Conservation (phyloP, 2,888 invertebrate genomes). For the Clostera curtula region DNA sequence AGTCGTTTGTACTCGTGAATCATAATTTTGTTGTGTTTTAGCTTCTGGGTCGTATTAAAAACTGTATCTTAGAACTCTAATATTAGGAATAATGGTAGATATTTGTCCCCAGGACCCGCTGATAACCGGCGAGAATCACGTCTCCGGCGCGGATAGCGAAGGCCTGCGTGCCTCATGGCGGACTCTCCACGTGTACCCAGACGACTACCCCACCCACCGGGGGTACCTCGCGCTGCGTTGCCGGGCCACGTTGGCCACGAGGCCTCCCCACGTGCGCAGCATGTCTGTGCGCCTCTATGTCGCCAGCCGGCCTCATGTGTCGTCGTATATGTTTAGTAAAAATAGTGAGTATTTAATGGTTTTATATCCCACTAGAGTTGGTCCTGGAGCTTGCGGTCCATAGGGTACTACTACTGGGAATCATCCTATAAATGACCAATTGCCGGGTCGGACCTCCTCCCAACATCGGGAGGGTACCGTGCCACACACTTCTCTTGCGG, state of each 20-base stretch:
- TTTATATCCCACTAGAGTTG: too few species aligned
- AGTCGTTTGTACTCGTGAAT: too few species aligned
- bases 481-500: too few species aligned
- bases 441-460: too few species aligned
- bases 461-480: too few species aligned
- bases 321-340: slow-evolving; percentile 68
- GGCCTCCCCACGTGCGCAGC: slow-evolving; percentile 49
- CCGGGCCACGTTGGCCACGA: slow-evolving; percentile 51
- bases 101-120: slow-evolving; percentile 46
- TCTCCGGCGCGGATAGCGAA: slow-evolving; percentile 61
- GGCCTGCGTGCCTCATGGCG: slow-evolving; percentile 63
- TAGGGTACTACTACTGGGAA: too few species aligned
- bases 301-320: slow-evolving; percentile 59
- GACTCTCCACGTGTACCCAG: slow-evolving; percentile 57
- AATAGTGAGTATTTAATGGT: slow-evolving; percentile 51
- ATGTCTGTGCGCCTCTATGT: slow-evolving; percentile 65
- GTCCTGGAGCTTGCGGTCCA: too few species aligned
- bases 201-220: slow-evolving; percentile 58
- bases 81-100: neutral
- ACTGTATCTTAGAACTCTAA: neutral
- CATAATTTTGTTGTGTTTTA: too few species aligned
- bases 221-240: slow-evolving; percentile 59
- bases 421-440: too few species aligned
- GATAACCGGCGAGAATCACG: slow-evolving; percentile 50
- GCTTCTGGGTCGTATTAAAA: neutral